Base-by-base conservation (phyloP, 2,797 vertebrate genomes). In the Hirundo rustica region DNA sequence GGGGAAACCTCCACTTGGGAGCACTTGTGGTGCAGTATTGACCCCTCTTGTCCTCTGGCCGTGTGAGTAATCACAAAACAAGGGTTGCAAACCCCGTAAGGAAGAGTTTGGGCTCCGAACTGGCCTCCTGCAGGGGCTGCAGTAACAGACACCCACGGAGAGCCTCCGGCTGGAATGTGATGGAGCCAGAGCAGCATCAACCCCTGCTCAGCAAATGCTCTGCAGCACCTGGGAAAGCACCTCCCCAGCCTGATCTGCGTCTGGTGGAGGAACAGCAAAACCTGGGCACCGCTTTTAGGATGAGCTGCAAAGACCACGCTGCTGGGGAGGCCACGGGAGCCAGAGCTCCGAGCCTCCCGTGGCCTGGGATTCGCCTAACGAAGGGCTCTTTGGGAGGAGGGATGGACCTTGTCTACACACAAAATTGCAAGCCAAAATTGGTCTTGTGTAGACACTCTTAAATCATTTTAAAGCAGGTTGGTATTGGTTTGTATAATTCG, bases 391-490 rank as follows among this genome's bases (percentile, higher is more conserved):
- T 61, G 91, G 87, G 85, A 94, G 84, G 77, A 96, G 88, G 85
- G 91, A 96, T 93, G 90, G 90, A 40, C 71, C 83, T 87, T 95
- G 96, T 93, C 94, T 71, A 82, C 90, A 77, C 77, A 76, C 93
- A 95, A 82, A 96, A 95, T 96, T 95, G 90, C 80, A 17, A 85
- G 94, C 92, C 93, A 87, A 89, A 96, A 96, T 94, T 93, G 95
- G 95, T 94, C 96, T 87, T 85, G 92, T 95, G 93, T 96, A 95
- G 95, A 94, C 89, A 95, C 91, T 36, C 94, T 17, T 96, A 96
- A 96, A 96, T 97, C 93, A 96, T 96, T 97, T 96, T 94, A 96
- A 96, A 96, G 92, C 95, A 96, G 96, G 95, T 96, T 97, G 95
- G 84, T 96, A 96, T 96, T 64, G 93, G 94, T 97, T 97, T 91